These are phyloP conservation scores for Tetragonula clypearis DNA, from an alignment of 1,140 invertebrate genomes.

Conservation along the genomic window DNA sequence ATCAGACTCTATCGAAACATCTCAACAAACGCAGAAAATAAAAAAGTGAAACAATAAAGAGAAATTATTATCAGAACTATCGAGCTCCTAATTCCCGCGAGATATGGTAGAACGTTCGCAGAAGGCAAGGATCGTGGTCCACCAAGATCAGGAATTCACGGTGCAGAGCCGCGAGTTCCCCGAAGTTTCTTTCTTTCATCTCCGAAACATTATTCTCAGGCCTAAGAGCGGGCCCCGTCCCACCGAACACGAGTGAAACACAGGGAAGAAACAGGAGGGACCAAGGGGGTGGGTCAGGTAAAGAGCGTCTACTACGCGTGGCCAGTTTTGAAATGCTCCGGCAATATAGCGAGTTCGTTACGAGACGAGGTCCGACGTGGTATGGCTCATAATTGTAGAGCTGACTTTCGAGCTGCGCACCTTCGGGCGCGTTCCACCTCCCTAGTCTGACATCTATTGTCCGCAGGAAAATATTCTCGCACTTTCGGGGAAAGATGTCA, in stretches of 20 bases:
- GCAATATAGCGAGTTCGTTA: slow-evolving; percentile 81
- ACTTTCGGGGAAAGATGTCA: not conserved
- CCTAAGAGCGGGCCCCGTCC: slow-evolving; percentile 31
- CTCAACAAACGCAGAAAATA: no score
- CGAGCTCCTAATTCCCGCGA: not conserved
- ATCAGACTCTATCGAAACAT: no score
- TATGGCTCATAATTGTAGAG: slow-evolving; percentile 82
- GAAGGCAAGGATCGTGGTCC: slow-evolving; percentile 33
- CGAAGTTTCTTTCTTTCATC: slow-evolving; percentile 62
- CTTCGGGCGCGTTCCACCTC: slow-evolving; percentile 71
- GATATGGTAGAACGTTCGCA: not conserved
- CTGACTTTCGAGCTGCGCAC: slow-evolving; percentile 71
- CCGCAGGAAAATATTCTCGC: slow-evolving; percentile 65
- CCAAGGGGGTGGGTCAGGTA: slow-evolving; percentile 45
- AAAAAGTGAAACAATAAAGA: not conserved
- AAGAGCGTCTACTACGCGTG: slow-evolving; percentile 61
- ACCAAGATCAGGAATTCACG: slow-evolving; percentile 32
- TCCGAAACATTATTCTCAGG: slow-evolving; percentile 57
- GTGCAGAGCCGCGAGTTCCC: slow-evolving; percentile 40
- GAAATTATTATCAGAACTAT: not conserved
- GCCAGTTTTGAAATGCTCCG: slow-evolving; percentile 74
- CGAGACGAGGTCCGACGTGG: slow-evolving; percentile 76
- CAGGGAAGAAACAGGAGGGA: not conserved
- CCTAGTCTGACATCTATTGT: slow-evolving; percentile 76
- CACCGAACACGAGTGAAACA: not conserved